These are phyloP conservation scores for Nephotettix cincticeps DNA, from an alignment of 1,140 invertebrate genomes.

Conservation along the genomic window DNA sequence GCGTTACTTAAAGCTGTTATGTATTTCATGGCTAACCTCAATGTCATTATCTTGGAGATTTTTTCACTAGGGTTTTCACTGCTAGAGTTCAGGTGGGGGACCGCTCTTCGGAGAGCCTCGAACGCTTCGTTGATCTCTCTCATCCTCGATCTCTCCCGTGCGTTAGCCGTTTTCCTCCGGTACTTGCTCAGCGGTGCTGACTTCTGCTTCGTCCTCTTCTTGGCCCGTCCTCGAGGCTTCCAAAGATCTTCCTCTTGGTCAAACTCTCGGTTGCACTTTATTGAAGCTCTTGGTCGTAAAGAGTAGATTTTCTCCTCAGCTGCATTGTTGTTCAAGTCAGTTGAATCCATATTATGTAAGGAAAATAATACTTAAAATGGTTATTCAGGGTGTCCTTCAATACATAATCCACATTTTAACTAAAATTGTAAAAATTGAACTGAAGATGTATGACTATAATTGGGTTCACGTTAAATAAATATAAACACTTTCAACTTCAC, in stretches of 20 bases:
- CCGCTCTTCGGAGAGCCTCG: slow-evolving; percentile 70
- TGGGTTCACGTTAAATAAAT: no score
- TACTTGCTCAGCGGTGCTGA: slow-evolving; percentile 87
- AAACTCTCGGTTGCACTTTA: slow-evolving; percentile 35
- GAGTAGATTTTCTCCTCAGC: slow-evolving; percentile 39
- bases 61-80: slow-evolving; percentile 56
- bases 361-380: no score
- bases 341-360: neutral
- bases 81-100: slow-evolving; percentile 53
- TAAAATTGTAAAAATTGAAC: no score
- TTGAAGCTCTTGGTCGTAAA: slow-evolving; percentile 31
- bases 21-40: slow-evolving; percentile 83
- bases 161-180: slow-evolving; percentile 85
- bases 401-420: no score
- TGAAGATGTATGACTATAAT: no score
- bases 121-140: slow-evolving; percentile 86
- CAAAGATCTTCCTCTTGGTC: slow-evolving; percentile 33
- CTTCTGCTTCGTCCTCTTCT: slow-evolving; percentile 59
- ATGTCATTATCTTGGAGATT: slow-evolving; percentile 84
- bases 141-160: slow-evolving; percentile 81
- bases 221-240: slow-evolving; percentile 36
- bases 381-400: no score
- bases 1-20: slow-evolving; percentile 63
- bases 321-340: slow-evolving; percentile 39
- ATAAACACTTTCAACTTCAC: no score